Conservation (phyloP, 2,113 vertebrate genomes). For the Malaclemys terrapin region DNA sequence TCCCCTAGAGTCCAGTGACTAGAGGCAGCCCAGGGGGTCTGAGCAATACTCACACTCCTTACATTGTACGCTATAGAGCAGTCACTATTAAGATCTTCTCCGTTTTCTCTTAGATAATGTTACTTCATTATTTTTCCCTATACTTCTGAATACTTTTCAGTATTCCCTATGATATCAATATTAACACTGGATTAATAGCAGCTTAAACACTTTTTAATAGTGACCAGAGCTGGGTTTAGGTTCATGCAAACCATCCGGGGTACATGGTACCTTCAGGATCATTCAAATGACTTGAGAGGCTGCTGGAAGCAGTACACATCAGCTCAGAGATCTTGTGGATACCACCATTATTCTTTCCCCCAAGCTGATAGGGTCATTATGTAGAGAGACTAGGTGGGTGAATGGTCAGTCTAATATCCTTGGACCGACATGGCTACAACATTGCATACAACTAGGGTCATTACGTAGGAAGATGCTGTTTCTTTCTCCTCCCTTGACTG, state of each 20-base stretch:
- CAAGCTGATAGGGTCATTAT: too few relatives aligned
- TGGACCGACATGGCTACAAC: too few relatives aligned
- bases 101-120: not conserved
- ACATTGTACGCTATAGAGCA: not conserved
- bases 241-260: not conserved
- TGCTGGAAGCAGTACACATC: too few relatives aligned
- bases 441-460: too few relatives aligned
- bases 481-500: too few relatives aligned
- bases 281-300: too few relatives aligned
- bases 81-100: constrained; percentile 31
- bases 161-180: not conserved
- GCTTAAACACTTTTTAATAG: not conserved
- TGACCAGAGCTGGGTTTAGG: not conserved
- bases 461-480: too few relatives aligned
- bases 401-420: too few relatives aligned
- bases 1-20: not conserved
- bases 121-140: constrained; percentile 2
- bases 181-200: constrained; percentile 9
- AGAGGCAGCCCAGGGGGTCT: not conserved
- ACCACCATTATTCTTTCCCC: too few relatives aligned
- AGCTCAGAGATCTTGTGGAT: too few relatives aligned
- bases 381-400: too few relatives aligned
- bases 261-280: too few relatives aligned
- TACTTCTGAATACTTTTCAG: not conserved
- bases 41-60: not conserved